Evolutionary conservation across 2,888 invertebrate species (phyloP), one percentile per base, ranked within the genome.

Genomic region (Malthinus seriepunctatus): DNA sequence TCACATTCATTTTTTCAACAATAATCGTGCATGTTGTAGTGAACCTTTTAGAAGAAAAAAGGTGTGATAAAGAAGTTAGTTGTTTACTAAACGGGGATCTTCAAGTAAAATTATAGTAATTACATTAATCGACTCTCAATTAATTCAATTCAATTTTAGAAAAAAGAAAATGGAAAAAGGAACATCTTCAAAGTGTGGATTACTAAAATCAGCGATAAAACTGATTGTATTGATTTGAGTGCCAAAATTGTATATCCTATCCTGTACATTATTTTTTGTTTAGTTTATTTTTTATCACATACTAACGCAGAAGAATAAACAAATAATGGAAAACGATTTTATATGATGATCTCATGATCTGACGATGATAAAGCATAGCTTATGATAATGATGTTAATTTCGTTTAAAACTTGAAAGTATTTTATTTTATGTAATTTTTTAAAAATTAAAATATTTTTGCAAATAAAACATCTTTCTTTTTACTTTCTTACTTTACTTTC

Each of bases 241-340:
- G 51, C 51, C 8, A 45, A 51, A 4, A 37, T 51, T 33, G n/a
- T 51, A 2, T 32, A 51, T n/a, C 56, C 51, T 2, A 4, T 47
- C 11, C 15, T 31, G 2, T 56, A 34, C 38, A 12, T 11, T 7
- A 10, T 56, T 3, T 46, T 51, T 33, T 56, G 51, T 6, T 23
- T 56, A 6, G n/a, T 51, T 31, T 47, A 51, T 33, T 56, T 51
- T 33, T 32, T 23, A 42, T 15, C 9, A n/a, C 39, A 9, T 6
- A 11, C 15, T 15, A 8, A 42, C 6, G 14, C 7, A 15, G 15
- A 8, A 8, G 9, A 42, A 23, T 2, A 23, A n/a, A n/a, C 6
- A 23, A 6, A 14, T 12, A 1, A 12, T 12, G 12, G 8, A 6
- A n/a, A 12, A 38, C 3, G 14, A 11, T 8, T 8, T n/a, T n/a